Evolutionary conservation across 2,113 vertebrate species (phyloP).

Genomic region (Hydropotes inermis): DNA sequence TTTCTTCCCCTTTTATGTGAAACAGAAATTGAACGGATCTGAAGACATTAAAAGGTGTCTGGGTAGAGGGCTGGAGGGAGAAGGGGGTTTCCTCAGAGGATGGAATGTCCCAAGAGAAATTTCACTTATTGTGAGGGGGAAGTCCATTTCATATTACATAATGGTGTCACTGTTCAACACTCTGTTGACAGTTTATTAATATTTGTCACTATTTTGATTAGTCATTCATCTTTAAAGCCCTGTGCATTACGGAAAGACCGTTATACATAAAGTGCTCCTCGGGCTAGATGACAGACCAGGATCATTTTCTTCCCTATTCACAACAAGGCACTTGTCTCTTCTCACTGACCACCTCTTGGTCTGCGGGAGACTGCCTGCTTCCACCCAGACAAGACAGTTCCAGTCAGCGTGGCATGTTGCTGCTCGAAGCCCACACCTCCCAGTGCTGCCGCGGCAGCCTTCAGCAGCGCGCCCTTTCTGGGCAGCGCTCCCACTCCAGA

Average conservation of each 20-base stretch:
- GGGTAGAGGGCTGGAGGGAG: background rate
- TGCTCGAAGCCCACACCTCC: no score
- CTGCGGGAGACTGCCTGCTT: background rate
- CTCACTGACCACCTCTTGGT: background rate
- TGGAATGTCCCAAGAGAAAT: conserved; percentile 62
- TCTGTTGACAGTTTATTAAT: background rate
- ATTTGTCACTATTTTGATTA: conserved; percentile 13
- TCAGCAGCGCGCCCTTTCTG: background rate
- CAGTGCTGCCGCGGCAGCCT: background rate
- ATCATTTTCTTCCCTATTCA: background rate
- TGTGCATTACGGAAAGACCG: background rate
- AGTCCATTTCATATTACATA: conserved; percentile 43
- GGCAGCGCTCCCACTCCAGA: background rate
- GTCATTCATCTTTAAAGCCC: background rate
- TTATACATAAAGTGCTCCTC: background rate
- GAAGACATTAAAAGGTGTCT: background rate
- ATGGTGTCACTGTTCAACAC: background rate
- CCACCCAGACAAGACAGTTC: background rate
- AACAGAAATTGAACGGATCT: conserved; percentile 4
- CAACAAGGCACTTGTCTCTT: background rate
- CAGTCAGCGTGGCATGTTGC: background rate
- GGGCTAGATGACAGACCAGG: background rate
- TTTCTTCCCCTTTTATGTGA: background rate
- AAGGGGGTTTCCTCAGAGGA: conserved; percentile 63
- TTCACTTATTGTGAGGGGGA: conserved; percentile 50